Percentiles rank a stretch among this genome's conserved stretches.
phyloP scores from a whole-genome alignment of 2,113 vertebrate genomes.

The Hippocampus comes region DNA sequence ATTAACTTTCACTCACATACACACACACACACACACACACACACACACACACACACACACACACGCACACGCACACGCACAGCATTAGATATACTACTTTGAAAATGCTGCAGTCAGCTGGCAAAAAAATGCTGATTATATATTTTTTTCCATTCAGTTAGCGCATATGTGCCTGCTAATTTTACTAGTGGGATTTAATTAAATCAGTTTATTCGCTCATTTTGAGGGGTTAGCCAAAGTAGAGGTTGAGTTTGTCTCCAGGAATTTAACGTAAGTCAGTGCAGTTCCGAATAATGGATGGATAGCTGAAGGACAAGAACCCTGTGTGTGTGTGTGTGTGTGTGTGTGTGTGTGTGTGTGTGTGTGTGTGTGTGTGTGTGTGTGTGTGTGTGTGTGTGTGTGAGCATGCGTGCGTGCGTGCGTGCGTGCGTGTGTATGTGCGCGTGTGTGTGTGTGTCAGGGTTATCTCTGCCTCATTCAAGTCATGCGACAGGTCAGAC shows the following conservation, averaged over 20 bases:
- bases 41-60: too few relatives aligned
- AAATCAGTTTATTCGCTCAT: not conserved
- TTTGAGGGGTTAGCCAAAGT: not conserved
- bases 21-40: too few relatives aligned
- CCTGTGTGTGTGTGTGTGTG: conserved; percentile 3
- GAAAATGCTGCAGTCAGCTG: too few relatives aligned
- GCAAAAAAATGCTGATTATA: too few relatives aligned
- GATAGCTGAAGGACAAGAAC: not conserved
- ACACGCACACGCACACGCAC: too few relatives aligned
- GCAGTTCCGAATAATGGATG: not conserved
- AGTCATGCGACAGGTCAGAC: conserved; percentile 79
- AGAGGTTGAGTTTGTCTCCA: not conserved
- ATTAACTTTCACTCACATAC: too few relatives aligned
- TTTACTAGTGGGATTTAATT: not conserved
- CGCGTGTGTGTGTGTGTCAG: conserved; percentile 14
- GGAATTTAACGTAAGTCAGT: not conserved
- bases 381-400: conserved; percentile 11
- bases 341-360: conserved; percentile 4
- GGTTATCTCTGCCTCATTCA: conserved; percentile 73
- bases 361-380: not conserved
- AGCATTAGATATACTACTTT: too few relatives aligned
- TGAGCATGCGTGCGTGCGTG: not conserved
- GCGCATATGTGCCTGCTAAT: not conserved
- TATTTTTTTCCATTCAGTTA: too few relatives aligned
- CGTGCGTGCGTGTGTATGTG: not conserved